These are phyloP conservation scores for Chymomyza fuscimana DNA, from an alignment of 2,888 invertebrate species.

Conservation along the genomic window DNA sequence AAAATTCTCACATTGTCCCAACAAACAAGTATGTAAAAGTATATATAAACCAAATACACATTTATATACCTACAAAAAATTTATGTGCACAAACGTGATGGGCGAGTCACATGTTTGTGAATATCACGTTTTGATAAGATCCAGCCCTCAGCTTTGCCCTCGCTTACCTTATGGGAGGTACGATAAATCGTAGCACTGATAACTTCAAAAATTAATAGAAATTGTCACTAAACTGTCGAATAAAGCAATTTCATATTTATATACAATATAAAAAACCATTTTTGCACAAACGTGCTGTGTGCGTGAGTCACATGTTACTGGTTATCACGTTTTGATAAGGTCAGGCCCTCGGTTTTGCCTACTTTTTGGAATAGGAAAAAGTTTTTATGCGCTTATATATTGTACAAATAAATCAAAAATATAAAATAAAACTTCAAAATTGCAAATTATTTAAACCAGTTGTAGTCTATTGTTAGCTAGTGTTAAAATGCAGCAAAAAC, in stretches of 20 bases:
- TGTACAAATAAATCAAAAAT: background rate
- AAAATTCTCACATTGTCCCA: background rate
- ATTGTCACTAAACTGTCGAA: too few relatives aligned
- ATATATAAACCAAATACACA: background rate
- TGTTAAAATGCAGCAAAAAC: background rate
- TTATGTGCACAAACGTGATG: constrained; percentile 36
- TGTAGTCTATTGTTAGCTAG: too few relatives aligned
- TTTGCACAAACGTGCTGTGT: constrained; percentile 36
- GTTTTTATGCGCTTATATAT: background rate
- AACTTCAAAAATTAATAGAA: too few relatives aligned
- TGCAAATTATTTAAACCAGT: background rate
- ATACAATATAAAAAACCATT: too few relatives aligned
- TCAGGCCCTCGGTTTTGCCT: background rate
- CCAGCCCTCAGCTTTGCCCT: background rate
- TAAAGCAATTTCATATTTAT: too few relatives aligned
- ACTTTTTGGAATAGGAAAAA: background rate
- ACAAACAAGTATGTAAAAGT: background rate
- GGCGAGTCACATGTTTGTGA: constrained; percentile 33
- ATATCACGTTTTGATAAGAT: constrained; percentile 51
- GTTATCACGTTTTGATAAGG: constrained; percentile 51
- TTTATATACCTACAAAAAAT: background rate
- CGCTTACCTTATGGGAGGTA: too few relatives aligned
- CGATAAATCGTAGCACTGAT: too few relatives aligned
- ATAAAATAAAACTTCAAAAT: background rate
- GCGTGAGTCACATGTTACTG: constrained; percentile 32